Conservation (phyloP, 1,140 invertebrate species). For the Fragariocoptes setiger region DNA sequence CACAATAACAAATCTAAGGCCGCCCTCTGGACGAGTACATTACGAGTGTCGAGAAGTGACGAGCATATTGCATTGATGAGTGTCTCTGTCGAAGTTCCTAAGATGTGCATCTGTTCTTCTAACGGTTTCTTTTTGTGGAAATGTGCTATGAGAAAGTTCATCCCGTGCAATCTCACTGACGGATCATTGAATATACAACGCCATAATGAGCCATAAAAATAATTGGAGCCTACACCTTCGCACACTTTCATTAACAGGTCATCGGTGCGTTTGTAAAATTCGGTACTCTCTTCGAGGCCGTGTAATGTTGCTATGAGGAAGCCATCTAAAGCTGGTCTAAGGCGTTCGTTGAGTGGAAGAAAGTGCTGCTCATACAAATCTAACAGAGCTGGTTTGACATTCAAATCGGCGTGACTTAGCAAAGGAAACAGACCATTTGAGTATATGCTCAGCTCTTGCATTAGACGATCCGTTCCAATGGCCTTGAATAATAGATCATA, state of each 20-base stretch:
- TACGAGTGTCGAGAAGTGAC: slow-evolving; percentile 37
- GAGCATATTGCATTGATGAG: slow-evolving; percentile 40
- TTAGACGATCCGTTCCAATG: slow-evolving; percentile 46
- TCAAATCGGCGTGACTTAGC: slow-evolving; percentile 60
- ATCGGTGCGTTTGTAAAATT: slow-evolving; percentile 54
- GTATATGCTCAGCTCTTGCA: slow-evolving; percentile 57
- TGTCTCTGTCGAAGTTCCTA: slow-evolving; percentile 50
- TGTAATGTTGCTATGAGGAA: slow-evolving; percentile 50
- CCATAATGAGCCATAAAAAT: slow-evolving; percentile 67
- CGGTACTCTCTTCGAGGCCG: slow-evolving; percentile 61
- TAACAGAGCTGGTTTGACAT: slow-evolving; percentile 45
- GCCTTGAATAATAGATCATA: slow-evolving; percentile 75
- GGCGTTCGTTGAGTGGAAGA: slow-evolving; percentile 40
- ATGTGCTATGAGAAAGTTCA: slow-evolving; percentile 43
- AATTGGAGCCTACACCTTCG: slow-evolving; percentile 36
- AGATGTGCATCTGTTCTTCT: slow-evolving; percentile 51
- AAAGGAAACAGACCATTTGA: slow-evolving; percentile 61
- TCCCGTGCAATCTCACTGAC: slow-evolving; percentile 45
- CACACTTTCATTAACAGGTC: slow-evolving; percentile 40
- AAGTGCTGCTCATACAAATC: slow-evolving; percentile 74
- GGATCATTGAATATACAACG: slow-evolving; percentile 49
- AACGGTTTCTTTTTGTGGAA: slow-evolving; percentile 47
- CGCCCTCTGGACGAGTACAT: slow-evolving; percentile 52
- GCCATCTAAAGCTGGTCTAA: slow-evolving; percentile 52
- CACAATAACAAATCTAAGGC: slow-evolving; percentile 48